Conservation (phyloP, 2,113 vertebrate genomes). For the Pimephales promelas region DNA sequence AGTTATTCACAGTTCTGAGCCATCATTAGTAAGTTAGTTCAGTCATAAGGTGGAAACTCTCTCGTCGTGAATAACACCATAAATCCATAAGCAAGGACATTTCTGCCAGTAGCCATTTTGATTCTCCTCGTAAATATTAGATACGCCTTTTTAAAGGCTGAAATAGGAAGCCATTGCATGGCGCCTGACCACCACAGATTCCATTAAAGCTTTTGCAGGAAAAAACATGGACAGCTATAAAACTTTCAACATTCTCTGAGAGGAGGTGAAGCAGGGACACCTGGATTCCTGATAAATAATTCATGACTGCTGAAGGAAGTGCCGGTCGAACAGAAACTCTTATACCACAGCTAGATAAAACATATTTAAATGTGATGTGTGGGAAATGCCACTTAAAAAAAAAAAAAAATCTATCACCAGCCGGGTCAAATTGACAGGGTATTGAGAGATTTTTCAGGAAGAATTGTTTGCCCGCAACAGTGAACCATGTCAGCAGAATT, state of each 20-base stretch:
- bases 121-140: conserved; percentile 73
- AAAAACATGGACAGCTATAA: conserved; percentile 67
- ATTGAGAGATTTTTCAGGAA: not conserved
- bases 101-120: conserved; percentile 60
- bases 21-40: conserved; percentile 41
- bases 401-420: not conserved
- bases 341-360: conserved; percentile 28
- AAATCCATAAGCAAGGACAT: conserved; percentile 67
- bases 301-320: conserved; percentile 39
- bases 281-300: conserved; percentile 53
- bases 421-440: not conserved
- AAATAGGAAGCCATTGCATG: conserved; percentile 52
- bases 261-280: conserved; percentile 50
- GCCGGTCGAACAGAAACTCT: conserved; percentile 36
- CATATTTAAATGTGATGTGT: not conserved
- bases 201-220: conserved; percentile 67
- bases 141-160: conserved; percentile 59
- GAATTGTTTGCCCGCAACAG: conserved; percentile 2
- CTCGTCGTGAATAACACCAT: conserved; percentile 52
- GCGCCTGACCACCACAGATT: conserved; percentile 58
- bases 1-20: not conserved
- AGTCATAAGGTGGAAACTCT: conserved; percentile 40
- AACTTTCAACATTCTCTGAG: conserved; percentile 65
- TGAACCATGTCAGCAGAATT: not conserved
- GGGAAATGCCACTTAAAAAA: not conserved